phyloP scores from a whole-genome alignment of 2,113 vertebrate species.

The Haliaeetus leucogaster region DNA sequence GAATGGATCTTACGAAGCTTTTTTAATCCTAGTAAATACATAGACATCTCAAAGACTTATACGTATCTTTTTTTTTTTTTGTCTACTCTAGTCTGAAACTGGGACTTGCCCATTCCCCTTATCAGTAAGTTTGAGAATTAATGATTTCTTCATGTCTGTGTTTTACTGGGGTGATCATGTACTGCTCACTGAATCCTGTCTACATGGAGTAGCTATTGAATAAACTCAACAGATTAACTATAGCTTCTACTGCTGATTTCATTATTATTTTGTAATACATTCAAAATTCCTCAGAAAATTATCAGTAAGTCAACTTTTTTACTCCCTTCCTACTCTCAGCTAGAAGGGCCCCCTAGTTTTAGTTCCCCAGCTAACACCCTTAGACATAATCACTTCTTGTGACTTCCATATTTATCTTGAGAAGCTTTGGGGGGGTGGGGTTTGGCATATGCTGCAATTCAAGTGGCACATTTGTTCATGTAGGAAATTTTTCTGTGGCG shows the following conservation, averaged over 20 bases:
- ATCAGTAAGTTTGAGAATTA: background rate
- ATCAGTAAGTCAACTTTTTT: background rate
- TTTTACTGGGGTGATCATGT: background rate
- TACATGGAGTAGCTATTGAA: background rate
- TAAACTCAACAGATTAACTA: background rate
- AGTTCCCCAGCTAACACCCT: background rate
- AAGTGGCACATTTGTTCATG: background rate
- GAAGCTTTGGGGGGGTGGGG: background rate
- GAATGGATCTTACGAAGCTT: background rate
- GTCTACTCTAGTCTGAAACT: background rate
- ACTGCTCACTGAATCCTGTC: background rate
- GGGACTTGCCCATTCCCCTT: background rate
- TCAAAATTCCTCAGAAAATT: background rate
- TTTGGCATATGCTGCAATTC: background rate
- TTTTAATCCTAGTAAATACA: background rate
- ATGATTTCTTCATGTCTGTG: background rate
- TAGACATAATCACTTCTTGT: background rate
- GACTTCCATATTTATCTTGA: background rate
- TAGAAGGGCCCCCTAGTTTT: background rate
- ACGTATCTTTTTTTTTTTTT: background rate
- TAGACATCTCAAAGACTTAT: background rate
- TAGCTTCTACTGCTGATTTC: background rate
- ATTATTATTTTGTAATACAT: background rate
- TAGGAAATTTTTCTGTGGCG: background rate
- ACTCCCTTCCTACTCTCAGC: background rate